Evolutionary conservation across 2,888 invertebrate species (phyloP).

Genomic region (Timema cristinae): DNA sequence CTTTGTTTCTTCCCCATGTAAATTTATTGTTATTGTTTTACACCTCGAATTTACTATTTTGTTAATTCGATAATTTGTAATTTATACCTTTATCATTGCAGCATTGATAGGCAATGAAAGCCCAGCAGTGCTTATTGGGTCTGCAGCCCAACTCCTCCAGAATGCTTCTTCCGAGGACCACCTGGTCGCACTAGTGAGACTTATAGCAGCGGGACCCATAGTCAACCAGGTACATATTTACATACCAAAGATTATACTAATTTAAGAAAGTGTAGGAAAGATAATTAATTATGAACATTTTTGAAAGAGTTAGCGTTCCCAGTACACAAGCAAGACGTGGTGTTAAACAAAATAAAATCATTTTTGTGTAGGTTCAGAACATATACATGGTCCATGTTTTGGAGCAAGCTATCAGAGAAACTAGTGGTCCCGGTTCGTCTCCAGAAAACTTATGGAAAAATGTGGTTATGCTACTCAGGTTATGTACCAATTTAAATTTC

Average conservation of each 20-base stretch:
- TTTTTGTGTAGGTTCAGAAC: no score
- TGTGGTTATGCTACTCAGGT: slow-evolving; percentile 22
- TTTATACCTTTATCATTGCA: not conserved
- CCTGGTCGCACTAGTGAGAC: slow-evolving; percentile 57
- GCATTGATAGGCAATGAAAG: slow-evolving; percentile 53
- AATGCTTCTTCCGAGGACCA: slow-evolving; percentile 56
- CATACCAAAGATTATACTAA: not conserved
- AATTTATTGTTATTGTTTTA: no score
- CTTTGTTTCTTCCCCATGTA: no score
- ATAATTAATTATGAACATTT: slow-evolving; percentile 31
- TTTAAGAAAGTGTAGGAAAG: slow-evolving; percentile 41
- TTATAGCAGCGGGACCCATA: slow-evolving; percentile 45
- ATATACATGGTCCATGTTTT: slow-evolving; percentile 22
- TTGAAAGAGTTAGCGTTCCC: no score
- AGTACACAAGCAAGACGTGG: no score
- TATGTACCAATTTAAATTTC: slow-evolving; percentile 14
- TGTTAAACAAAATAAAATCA: not conserved
- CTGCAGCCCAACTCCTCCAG: slow-evolving; percentile 57
- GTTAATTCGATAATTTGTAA: no score
- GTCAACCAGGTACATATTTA: slow-evolving; percentile 15
- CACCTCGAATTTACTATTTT: no score
- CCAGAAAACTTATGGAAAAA: slow-evolving; percentile 25
- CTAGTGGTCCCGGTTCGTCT: not conserved
- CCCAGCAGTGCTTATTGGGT: slow-evolving; percentile 58
- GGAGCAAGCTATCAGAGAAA: slow-evolving; percentile 25